Base-by-base conservation (phyloP, 2,888 invertebrate species). In the Brachyptera risi region DNA sequence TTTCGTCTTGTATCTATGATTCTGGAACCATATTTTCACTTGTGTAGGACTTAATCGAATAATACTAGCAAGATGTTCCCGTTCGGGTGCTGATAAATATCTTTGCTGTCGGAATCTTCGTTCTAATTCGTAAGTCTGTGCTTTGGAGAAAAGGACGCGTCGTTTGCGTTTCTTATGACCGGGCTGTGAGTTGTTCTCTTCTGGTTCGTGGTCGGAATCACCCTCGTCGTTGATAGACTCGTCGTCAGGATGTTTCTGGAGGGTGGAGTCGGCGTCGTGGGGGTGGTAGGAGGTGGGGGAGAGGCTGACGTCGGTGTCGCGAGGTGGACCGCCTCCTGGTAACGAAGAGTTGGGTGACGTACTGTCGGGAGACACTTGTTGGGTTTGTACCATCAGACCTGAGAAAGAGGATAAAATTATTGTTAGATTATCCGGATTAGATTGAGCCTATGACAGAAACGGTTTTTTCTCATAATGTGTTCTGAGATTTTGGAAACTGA, bases 1-100 rank as follows among this genome's bases (percentile, higher is more conserved):
- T 78, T 98, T 98, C 71, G 97, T 96, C 81, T 98, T 99, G 79
- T 99, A 99, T 72, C 96, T 87, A 75, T 98, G 98, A 76, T 97
- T 97, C 75, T 97, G 97, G 79, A 98, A 99, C 98, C 98, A 99
- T 70, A 99, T 98, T 78, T 97, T 97, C 61, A 82, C 76, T 79
- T 99, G 99, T 1, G 97, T 98, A 0, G 98, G 98, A 1, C 98
- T 97, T 62, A 99, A 80, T 60, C 94, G 83, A 66, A 99, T 98
- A 70, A 96, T 82, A 66, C 92, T 92, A 1, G 99, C 98, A 67
- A 99, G 79, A 73, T 97, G 96, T 73, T 99, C 99, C 35, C 99
- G 78, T 75, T 99, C 99, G 0, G 98, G 98, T 0, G 98, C 99
- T 1, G 96, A 96, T 15, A 99, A 81, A 76, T 99, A 99, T 67